phyloP scores from a whole-genome alignment of 2,113 vertebrate genomes.

The Parus major region DNA sequence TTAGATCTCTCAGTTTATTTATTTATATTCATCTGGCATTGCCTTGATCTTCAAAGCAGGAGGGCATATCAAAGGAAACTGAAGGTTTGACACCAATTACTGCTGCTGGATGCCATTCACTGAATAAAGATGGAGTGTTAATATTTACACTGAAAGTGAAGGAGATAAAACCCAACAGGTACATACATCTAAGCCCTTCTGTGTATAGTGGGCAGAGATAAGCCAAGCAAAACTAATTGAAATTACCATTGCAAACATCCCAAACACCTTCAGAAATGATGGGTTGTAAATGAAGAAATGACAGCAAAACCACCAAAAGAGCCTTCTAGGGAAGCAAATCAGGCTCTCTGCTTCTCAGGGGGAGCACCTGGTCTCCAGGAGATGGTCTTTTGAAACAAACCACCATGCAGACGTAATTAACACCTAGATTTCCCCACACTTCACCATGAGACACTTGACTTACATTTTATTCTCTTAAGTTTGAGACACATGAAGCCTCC shows the following conservation, averaged over 20 bases:
- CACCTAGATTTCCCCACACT: background rate
- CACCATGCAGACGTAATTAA: background rate
- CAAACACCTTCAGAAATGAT: background rate
- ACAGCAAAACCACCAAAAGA: background rate
- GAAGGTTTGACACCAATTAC: slow-evolving; percentile 62
- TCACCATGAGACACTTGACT: background rate
- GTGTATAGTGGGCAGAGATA: background rate
- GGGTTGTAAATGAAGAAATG: background rate
- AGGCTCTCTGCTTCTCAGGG: background rate
- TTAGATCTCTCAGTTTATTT: slow-evolving; percentile 29
- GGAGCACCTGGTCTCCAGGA: background rate
- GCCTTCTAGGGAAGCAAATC: background rate
- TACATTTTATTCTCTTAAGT: background rate
- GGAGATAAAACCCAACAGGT: slow-evolving; percentile 26
- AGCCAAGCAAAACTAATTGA: background rate
- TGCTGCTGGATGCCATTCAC: slow-evolving; percentile 21
- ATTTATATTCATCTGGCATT: slow-evolving; percentile 32
- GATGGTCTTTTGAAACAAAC: background rate
- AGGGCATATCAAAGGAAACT: slow-evolving; percentile 49
- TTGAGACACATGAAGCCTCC: background rate
- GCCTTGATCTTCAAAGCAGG: slow-evolving; percentile 64
- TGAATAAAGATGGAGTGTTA: slow-evolving; percentile 40
- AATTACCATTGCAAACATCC: background rate
- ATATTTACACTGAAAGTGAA: slow-evolving; percentile 39
- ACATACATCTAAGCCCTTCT: background rate